These are phyloP conservation scores for Aphelocoma coerulescens DNA, from an alignment of 2,113 vertebrate species.

Conservation along the genomic window DNA sequence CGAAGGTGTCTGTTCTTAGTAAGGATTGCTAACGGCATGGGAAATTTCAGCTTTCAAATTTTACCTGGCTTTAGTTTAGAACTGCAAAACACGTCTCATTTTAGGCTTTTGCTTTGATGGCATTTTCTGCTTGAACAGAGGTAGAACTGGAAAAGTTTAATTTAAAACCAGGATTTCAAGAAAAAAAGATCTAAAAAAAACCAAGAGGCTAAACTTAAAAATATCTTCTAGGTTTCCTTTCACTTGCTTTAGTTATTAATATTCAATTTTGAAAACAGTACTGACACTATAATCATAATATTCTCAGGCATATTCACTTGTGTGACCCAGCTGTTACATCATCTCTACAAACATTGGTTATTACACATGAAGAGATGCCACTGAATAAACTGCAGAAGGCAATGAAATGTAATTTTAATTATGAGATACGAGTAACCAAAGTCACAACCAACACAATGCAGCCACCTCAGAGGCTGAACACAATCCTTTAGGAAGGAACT, in stretches of 20 bases:
- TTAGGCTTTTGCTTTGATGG: neutral
- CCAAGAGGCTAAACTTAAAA: neutral
- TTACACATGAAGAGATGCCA: neutral
- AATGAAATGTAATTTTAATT: conserved; percentile 11
- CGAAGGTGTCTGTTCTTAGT: neutral
- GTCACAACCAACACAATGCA: neutral
- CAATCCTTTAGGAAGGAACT: neutral
- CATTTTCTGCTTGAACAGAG: neutral
- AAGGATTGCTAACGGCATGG: neutral
- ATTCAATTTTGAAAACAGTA: neutral
- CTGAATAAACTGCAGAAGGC: neutral
- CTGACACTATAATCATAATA: neutral
- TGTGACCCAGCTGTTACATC: neutral
- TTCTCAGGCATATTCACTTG: conserved; percentile 2
- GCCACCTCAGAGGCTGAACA: neutral
- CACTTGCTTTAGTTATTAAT: conserved; percentile 12
- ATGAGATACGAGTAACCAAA: neutral
- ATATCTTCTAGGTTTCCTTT: neutral
- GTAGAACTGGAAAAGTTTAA: neutral
- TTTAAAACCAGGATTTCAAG: neutral
- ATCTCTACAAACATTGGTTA: neutral
- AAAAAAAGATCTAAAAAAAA: neutral
- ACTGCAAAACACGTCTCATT: neutral
- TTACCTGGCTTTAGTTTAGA: neutral
- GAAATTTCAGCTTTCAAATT: neutral